Percentiles rank a stretch among this genome's conserved stretches.
Conservation (phyloP, 2,797 vertebrate genomes). For the Chanos chanos region DNA sequence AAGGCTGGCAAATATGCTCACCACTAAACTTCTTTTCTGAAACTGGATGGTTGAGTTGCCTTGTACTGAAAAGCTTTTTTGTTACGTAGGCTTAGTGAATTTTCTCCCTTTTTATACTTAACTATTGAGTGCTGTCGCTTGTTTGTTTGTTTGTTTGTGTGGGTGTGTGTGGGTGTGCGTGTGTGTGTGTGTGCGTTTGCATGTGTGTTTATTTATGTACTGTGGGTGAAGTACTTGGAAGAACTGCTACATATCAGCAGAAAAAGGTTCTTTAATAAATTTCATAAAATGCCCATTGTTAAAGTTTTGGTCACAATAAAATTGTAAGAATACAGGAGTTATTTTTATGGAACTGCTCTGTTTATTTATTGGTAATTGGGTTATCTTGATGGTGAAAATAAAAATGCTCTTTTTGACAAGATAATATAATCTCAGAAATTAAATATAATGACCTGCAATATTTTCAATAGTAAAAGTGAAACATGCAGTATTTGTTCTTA, state of each 20-base stretch:
- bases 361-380: neutral
- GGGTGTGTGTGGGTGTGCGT: too few relatives aligned
- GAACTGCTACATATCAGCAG: slow-evolving; percentile 30
- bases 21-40: neutral
- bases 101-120: slow-evolving; percentile 39
- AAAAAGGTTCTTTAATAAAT: slow-evolving; percentile 31
- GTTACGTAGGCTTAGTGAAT: slow-evolving; percentile 3
- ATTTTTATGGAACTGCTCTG: slow-evolving; percentile 3
- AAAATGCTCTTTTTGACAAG: too few relatives aligned
- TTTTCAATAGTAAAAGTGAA: neutral
- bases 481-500: neutral
- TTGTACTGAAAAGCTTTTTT: neutral
- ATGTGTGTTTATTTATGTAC: slow-evolving; percentile 61
- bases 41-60: too few relatives aligned
- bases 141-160: slow-evolving; percentile 67
- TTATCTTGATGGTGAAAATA: too few relatives aligned
- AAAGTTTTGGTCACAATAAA: slow-evolving; percentile 43
- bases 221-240: slow-evolving; percentile 16
- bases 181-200: too few relatives aligned
- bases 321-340: slow-evolving; percentile 21
- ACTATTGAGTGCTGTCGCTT: slow-evolving; percentile 59
- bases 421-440: neutral
- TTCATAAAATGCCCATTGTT: slow-evolving; percentile 21
- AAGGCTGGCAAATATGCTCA: neutral
- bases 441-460: neutral